Evolutionary conservation across 2,888 invertebrate species (phyloP), one percentile per base, ranked within the genome.

Genomic region (Chymomyza fuscimana): DNA sequence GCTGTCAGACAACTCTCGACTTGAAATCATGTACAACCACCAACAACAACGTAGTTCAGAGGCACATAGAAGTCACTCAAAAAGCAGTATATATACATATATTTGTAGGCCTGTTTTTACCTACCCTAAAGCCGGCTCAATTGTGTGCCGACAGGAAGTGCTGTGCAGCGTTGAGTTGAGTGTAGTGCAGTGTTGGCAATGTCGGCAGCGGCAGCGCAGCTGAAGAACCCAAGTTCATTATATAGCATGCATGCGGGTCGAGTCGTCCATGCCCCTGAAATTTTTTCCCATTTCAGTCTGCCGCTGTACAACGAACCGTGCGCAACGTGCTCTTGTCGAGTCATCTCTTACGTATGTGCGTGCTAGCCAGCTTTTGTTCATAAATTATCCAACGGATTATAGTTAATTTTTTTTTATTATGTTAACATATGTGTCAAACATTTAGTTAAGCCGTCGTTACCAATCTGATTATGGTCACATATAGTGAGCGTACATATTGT

Each of bases 381-480:
- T 32, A 32, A 32, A 32, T 32, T 32, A 32, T 32, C 9, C 32
- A 32, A 32, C 32, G 32, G 32, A 32, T 32, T 32, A 32, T 5
- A 2, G 32, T 32, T 32, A 32, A 32, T 32, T 32, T 32, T 32
- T 1, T 32, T 32, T 7, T 15, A n/a, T 9, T 50, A 16, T 16
- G 5, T 51, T 51, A 51, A 5, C 51, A 16, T 16, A 16, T 51
- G 51, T 51, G 51, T 51, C 51, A 16, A 51, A 16, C 16, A 50
- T 50, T 63, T 52, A 50, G 12, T 50, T 59, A 65, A 65, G 36
- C 54, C 19, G 5, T 16, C 16, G 51, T 16, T 16, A 36, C 40
- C 63, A 6, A 22, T 19, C 60, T 36, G 60, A 80, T 76, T 78
- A 88, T 88, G 88, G 82, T 88, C 69, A 82, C 87, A 68, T 81